Conservation (phyloP, 35 echinoderm and acorn worm species). For the Patiria miniata region DNA sequence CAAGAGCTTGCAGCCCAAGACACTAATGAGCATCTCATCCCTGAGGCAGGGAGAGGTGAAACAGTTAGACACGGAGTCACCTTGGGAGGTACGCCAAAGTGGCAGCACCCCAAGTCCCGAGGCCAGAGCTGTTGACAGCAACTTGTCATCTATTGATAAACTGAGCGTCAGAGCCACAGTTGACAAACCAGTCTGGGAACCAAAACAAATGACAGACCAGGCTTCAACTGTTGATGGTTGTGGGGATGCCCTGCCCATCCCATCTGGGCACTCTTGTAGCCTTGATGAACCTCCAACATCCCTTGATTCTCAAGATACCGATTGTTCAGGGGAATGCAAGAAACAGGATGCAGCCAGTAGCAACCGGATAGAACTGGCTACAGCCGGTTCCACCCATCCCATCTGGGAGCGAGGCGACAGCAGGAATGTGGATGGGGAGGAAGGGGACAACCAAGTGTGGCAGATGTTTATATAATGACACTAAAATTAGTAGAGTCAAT, state of each 20-base stretch:
- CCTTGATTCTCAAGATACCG: too few species aligned
- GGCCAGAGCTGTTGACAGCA: too few species aligned
- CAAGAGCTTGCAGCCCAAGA: background rate
- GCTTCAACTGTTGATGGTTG: background rate
- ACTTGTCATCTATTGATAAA: background rate
- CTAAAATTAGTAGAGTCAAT: background rate
- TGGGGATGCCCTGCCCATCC: background rate
- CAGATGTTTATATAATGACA: slow-evolving; percentile 71
- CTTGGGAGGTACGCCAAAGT: background rate
- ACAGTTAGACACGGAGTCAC: background rate
- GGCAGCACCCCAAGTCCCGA: background rate
- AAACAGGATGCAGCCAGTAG: slow-evolving; percentile 13
- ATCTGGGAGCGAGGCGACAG: background rate
- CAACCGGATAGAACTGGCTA: background rate
- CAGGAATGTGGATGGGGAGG: slow-evolving; percentile 12
- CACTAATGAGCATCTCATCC: background rate
- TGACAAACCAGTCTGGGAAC: slow-evolving; percentile 15
- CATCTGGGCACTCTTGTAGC: too few species aligned
- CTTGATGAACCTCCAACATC: background rate
- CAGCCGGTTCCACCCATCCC: background rate
- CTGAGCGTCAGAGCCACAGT: background rate
- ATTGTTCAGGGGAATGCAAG: too few species aligned
- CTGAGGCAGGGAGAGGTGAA: background rate
- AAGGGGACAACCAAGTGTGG: slow-evolving; percentile 55
- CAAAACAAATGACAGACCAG: background rate